Evolutionary conservation across 2,797 vertebrate species (phyloP).

Genomic region (Emydoidea blandingii): DNA sequence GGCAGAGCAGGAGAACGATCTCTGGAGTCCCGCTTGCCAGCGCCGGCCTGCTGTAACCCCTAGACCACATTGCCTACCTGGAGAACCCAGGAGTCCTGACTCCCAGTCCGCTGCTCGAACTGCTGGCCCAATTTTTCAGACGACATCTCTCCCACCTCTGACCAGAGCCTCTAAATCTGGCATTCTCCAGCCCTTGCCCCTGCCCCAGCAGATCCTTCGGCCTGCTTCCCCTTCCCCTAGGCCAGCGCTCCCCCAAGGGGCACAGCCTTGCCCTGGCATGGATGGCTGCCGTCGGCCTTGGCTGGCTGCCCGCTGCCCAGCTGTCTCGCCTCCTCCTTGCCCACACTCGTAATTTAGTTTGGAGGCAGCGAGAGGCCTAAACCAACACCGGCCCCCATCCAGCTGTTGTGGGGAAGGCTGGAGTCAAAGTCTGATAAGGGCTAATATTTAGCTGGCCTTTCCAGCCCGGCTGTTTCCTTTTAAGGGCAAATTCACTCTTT

Average conservation of each 20-base stretch:
- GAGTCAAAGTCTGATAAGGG: slow-evolving; percentile 53
- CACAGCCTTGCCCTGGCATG: not conserved
- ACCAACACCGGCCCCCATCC: not conserved
- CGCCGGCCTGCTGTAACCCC: not conserved
- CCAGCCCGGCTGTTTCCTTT: slow-evolving; percentile 38
- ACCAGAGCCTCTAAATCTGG: not conserved
- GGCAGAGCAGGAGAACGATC: not conserved
- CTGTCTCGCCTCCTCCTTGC: not conserved
- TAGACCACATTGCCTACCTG: not conserved
- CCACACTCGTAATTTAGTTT: not conserved
- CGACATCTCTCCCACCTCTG: not conserved
- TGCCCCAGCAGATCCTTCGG: not conserved
- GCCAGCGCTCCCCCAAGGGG: fast-evolving
- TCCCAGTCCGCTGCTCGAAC: not conserved
- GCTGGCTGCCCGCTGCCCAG: not conserved
- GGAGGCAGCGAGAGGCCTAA: not conserved
- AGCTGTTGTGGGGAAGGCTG: not conserved
- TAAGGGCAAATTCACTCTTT: slow-evolving; percentile 51
- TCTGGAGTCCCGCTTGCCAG: not conserved
- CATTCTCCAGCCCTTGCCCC: not conserved
- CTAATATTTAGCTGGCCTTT: not conserved
- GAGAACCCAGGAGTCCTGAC: not conserved
- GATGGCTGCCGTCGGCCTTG: not conserved
- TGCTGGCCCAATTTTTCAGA: not conserved
- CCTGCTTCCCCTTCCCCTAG: not conserved